These are phyloP conservation scores for Cryptocephalus primarius DNA, from an alignment of 2,888 invertebrate species.

Conservation along the genomic window DNA sequence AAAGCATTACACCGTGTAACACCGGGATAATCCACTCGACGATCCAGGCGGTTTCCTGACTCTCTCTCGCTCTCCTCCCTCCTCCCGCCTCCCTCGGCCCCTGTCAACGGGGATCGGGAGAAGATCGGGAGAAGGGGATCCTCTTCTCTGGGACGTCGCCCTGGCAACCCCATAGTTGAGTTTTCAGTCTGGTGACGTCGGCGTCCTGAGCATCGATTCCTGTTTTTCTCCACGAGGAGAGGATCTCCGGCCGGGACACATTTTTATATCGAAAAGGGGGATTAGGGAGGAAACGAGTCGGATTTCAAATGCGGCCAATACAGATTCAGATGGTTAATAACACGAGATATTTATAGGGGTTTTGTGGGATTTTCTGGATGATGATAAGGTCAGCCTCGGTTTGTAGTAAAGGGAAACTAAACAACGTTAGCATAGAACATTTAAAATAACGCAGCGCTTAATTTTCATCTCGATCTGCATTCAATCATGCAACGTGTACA, in stretches of 20 bases:
- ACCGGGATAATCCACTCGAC: slow-evolving; percentile 8
- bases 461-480: no score
- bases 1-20: slow-evolving; percentile 7
- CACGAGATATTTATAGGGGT: no score
- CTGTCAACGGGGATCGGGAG: slow-evolving; percentile 1
- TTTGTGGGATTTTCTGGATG: no score
- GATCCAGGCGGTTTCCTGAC: slow-evolving; percentile 2
- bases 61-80: no score
- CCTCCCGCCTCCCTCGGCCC: slow-evolving; percentile 1
- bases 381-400: no score
- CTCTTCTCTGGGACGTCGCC: slow-evolving; percentile 24
- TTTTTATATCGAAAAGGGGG: background rate
- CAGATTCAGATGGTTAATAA: no score
- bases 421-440: no score
- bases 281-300: no score
- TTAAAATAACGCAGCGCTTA: no score
- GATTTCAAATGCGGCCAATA: no score
- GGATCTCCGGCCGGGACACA: slow-evolving; percentile 3
- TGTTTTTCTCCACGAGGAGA: slow-evolving; percentile 20
- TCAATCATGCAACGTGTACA: slow-evolving; percentile 1
- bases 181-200: slow-evolving; percentile 29
- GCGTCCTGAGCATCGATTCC: slow-evolving; percentile 26
- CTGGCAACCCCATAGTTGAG: slow-evolving; percentile 24
- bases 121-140: slow-evolving; percentile 8
- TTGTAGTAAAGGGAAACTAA: no score